Conservation (phyloP, 2,888 invertebrate genomes). For the Mythimna ferrago region DNA sequence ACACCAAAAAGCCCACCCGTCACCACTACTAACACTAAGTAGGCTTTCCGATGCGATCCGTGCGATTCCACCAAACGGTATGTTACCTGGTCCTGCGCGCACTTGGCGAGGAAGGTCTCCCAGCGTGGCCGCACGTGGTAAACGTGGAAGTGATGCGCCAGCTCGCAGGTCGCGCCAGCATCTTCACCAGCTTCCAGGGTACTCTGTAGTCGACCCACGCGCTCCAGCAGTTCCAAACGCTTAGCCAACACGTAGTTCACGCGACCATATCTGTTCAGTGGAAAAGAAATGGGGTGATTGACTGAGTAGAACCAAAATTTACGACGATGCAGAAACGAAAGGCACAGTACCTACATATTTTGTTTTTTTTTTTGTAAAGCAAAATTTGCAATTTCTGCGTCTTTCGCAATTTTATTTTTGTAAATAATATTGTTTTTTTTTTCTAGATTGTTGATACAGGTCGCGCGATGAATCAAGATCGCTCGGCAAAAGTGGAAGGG, state of each 20-base stretch:
- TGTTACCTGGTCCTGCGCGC: slow-evolving; percentile 75
- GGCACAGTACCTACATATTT: not conserved
- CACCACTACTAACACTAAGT: too few relatives aligned
- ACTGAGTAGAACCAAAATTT: not conserved
- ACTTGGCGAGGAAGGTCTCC: slow-evolving; percentile 94
- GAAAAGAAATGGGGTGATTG: not conserved
- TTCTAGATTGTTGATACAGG: too few relatives aligned
- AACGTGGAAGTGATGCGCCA: slow-evolving; percentile 99
- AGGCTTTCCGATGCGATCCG: too few relatives aligned
- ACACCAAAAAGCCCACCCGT: too few relatives aligned
- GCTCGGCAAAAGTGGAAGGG: too few relatives aligned
- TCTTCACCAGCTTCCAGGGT: slow-evolving; percentile 96
- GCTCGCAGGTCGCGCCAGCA: slow-evolving; percentile 99
- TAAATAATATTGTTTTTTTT: too few relatives aligned
- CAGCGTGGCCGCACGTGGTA: slow-evolving; percentile 98
- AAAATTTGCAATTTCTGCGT: too few relatives aligned
- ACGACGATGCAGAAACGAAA: not conserved
- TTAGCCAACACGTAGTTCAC: slow-evolving; percentile 99
- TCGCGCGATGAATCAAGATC: too few relatives aligned
- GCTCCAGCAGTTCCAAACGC: slow-evolving; percentile 96
- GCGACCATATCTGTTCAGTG: slow-evolving; percentile 95
- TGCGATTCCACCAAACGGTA: too few relatives aligned
- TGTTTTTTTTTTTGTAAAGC: too few relatives aligned
- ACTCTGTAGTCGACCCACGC: slow-evolving; percentile 96
- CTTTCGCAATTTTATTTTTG: too few relatives aligned